Evolutionary conservation across 2,888 invertebrate species (phyloP).

Genomic region (Cybosia mesomella): DNA sequence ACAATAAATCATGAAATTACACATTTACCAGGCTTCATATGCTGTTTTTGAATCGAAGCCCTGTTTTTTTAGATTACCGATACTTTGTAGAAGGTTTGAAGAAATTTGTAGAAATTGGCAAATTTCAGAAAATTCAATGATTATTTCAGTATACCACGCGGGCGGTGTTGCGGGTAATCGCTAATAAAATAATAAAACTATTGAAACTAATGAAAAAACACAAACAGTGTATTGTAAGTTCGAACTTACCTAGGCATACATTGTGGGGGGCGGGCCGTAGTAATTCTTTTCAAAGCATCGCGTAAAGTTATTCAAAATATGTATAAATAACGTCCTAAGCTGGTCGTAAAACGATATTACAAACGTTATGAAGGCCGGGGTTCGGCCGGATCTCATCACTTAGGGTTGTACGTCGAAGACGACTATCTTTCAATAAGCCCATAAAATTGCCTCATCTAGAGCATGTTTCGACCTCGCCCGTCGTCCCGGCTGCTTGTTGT

Average conservation of each 20-base stretch:
- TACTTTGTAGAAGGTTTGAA: too few species aligned
- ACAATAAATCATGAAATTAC: too few species aligned
- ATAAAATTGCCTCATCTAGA: conserved; percentile 75
- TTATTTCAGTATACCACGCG: too few species aligned
- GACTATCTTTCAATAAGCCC: conserved; percentile 80
- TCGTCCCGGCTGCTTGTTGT: conserved; percentile 59
- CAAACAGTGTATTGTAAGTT: background rate
- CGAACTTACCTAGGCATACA: conserved; percentile 49
- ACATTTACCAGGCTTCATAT: too few species aligned
- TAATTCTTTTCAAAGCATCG: conserved; percentile 77
- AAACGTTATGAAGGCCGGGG: conserved; percentile 81
- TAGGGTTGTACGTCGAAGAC: conserved; percentile 75
- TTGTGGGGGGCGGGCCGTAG: conserved; percentile 59
- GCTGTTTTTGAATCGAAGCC: too few species aligned
- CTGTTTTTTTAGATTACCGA: too few species aligned
- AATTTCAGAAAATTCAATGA: too few species aligned
- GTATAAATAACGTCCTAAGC: conserved; percentile 83
- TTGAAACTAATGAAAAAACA: background rate
- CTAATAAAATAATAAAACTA: background rate
- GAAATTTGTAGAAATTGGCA: too few species aligned
- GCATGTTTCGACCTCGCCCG: conserved; percentile 60
- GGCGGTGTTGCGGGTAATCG: too few species aligned
- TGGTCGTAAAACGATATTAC: conserved; percentile 84
- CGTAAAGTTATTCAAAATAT: conserved; percentile 84
- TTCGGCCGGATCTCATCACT: conserved; percentile 82